Conservation (phyloP, 2,113 vertebrate genomes). For the Coryphaenoides rupestris region DNA sequence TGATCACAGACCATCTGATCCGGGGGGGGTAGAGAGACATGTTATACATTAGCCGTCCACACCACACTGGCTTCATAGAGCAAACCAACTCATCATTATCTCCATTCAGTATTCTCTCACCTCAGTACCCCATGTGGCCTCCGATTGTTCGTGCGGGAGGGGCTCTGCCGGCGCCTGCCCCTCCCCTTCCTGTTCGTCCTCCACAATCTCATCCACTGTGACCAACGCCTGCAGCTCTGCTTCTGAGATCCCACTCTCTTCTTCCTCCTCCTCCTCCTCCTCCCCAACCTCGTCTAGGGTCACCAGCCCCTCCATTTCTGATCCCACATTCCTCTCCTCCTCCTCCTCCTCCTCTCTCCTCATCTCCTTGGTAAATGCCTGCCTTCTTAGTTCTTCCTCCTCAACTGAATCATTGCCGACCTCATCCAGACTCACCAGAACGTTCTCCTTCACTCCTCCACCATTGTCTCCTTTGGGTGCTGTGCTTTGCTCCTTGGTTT, state of each 20-base stretch:
- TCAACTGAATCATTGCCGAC: conserved; percentile 81
- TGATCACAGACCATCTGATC: no score
- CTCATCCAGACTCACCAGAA: conserved; percentile 83
- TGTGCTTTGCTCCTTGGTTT: neutral
- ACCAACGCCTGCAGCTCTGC: conserved; percentile 53
- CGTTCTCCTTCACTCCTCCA: no score
- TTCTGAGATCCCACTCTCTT: conserved; percentile 11
- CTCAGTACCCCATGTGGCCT: no score
- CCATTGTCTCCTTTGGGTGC: no score
- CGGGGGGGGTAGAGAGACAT: neutral
- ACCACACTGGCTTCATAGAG: no score
- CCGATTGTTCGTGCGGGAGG: no score
- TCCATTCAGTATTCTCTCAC: no score
- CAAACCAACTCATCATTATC: no score
- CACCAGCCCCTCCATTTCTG: conserved; percentile 22
- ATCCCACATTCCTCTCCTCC: conserved; percentile 20
- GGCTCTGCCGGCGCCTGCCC: no score
- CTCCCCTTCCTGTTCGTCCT: conserved; percentile 75
- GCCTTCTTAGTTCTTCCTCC: conserved; percentile 60
- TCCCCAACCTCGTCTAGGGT: conserved; percentile 15
- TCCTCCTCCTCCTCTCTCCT: conserved; percentile 7
- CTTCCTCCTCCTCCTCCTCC: neutral
- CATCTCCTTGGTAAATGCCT: conserved; percentile 6
- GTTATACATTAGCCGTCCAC: no score
- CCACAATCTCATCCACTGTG: conserved; percentile 58